Percentiles rank a stretch among this genome's conserved stretches.
phyloP scores from a whole-genome alignment of 2,888 invertebrate genomes.

The Cacoxenus indagator region DNA sequence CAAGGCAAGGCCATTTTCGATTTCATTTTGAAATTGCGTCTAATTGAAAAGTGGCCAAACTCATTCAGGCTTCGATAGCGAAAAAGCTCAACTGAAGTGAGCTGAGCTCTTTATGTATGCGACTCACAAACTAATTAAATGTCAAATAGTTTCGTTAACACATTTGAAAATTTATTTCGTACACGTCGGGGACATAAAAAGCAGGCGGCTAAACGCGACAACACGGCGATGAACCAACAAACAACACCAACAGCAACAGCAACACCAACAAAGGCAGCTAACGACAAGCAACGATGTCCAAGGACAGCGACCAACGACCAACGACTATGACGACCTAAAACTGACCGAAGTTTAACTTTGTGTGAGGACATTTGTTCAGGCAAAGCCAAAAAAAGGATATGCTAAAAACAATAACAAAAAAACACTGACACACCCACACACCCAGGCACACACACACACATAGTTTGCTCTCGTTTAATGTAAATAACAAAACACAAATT shows the following conservation, averaged over 20 bases:
- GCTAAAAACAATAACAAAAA: background rate
- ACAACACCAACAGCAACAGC: too few relatives aligned
- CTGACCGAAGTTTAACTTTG: background rate
- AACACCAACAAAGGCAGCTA: background rate
- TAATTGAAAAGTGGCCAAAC: background rate
- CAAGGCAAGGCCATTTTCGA: background rate
- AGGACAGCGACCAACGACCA: conserved; percentile 4
- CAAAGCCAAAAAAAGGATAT: conserved; percentile 30
- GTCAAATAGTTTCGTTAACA: conserved; percentile 69
- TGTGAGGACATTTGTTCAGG: conserved; percentile 21
- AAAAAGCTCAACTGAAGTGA: background rate
- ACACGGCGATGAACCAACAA: too few relatives aligned
- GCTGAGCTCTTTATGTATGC: conserved; percentile 58
- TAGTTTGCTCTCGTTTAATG: conserved; percentile 57
- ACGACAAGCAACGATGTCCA: background rate
- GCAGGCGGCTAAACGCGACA: background rate
- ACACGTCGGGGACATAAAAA: conserved; percentile 64
- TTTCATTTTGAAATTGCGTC: background rate
- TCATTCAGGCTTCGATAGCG: background rate
- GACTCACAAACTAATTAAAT: conserved; percentile 68
- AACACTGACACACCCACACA: background rate
- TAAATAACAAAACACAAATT: conserved; percentile 69
- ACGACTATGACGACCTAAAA: background rate
- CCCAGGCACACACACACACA: background rate
- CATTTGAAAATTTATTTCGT: conserved; percentile 67